These are phyloP conservation scores for Camponotus pennsylvanicus DNA, from an alignment of 1,140 invertebrate genomes.

Conservation along the genomic window DNA sequence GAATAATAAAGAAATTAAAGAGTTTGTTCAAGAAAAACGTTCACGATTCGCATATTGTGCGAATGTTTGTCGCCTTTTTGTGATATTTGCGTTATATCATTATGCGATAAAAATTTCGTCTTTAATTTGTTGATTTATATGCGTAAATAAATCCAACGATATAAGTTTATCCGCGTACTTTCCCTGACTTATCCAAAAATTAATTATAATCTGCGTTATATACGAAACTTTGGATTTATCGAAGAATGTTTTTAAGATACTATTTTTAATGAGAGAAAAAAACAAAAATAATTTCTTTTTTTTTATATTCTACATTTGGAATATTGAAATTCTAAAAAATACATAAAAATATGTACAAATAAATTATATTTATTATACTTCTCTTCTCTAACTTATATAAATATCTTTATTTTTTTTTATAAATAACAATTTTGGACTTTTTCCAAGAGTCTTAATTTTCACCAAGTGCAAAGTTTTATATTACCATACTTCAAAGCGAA, in stretches of 20 bases:
- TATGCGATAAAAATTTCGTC: constrained; percentile 24
- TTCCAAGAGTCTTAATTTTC: constrained; percentile 22
- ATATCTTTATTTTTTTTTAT: constrained; percentile 4
- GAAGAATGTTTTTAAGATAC: neutral
- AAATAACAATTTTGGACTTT: constrained; percentile 15
- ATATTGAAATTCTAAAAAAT: neutral
- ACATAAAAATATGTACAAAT: no score
- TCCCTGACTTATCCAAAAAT: neutral
- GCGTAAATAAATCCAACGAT: neutral
- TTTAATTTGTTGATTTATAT: constrained; percentile 2
- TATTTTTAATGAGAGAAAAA: neutral
- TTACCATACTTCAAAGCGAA: constrained; percentile 55
- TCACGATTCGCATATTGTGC: neutral
- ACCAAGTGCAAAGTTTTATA: constrained; percentile 43
- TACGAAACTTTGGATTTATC: neutral
- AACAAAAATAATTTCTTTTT: neutral
- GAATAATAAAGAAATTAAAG: neutral
- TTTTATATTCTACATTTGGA: neutral
- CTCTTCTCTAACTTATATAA: neutral
- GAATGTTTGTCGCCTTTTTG: neutral
- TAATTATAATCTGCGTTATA: neutral
- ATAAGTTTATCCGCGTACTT: neutral
- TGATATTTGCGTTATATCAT: neutral
- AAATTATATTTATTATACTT: neutral
- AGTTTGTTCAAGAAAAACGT: neutral